These are phyloP conservation scores for Cepaea hortensis DNA, from an alignment of 2,888 invertebrate species.

Conservation along the genomic window DNA sequence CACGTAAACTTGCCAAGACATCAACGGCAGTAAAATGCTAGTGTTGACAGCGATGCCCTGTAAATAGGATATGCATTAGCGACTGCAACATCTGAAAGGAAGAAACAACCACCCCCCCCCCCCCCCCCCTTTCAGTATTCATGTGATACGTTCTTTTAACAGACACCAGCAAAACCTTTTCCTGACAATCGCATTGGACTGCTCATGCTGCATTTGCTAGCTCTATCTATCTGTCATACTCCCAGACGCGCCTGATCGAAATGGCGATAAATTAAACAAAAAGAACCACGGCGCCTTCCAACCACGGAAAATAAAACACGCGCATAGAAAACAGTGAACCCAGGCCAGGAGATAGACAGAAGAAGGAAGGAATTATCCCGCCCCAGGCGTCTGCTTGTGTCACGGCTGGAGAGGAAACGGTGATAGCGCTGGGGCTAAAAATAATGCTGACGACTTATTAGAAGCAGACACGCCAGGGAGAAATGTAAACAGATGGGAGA, in stretches of 20 bases:
- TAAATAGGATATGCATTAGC: too few species aligned
- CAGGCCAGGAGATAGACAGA: too few species aligned
- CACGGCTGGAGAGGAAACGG: neutral
- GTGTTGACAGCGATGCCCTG: too few species aligned
- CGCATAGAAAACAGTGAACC: neutral
- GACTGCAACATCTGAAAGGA: neutral
- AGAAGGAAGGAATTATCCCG: neutral
- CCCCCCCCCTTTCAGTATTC: neutral
- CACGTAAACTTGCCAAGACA: too few species aligned
- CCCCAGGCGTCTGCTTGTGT: slow-evolving; percentile 17
- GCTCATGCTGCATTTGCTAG: too few species aligned
- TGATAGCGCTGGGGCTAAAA: slow-evolving; percentile 21
- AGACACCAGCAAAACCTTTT: too few species aligned
- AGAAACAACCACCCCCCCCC: neutral
- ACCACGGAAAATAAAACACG: neutral
- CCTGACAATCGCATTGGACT: too few species aligned
- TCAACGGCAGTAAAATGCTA: too few species aligned
- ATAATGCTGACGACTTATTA: slow-evolving; percentile 40
- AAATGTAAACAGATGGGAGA: slow-evolving; percentile 17
- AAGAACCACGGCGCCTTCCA: neutral
- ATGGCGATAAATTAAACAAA: neutral
- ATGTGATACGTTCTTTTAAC: neutral
- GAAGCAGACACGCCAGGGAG: neutral
- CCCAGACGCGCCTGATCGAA: too few species aligned
- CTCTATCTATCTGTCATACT: too few species aligned